Evolutionary conservation across 1,140 invertebrate genomes (phyloP).

Genomic region (Chionoecetes opilio): DNA sequence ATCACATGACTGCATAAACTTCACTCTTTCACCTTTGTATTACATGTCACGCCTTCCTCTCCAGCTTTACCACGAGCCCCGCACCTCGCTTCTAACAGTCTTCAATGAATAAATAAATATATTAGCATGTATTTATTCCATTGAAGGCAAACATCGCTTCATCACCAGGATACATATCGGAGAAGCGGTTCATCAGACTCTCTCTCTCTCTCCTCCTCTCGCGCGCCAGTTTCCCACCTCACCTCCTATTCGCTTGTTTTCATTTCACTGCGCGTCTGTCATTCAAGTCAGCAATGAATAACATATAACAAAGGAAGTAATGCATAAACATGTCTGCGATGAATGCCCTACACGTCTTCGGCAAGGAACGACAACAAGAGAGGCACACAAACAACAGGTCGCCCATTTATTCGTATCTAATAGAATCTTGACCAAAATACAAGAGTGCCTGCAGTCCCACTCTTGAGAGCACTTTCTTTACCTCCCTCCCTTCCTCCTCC

Average conservation of each 20-base stretch:
- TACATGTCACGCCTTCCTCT: not conserved
- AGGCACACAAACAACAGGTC: no score
- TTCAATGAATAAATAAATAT: constrained; percentile 22
- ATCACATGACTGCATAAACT: not conserved
- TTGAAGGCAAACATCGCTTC: not conserved
- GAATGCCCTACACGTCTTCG: not conserved
- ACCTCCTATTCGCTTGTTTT: not conserved
- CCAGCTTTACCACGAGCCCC: not conserved
- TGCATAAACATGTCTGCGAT: no score
- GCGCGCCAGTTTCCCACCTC: not conserved
- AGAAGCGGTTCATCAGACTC: not conserved
- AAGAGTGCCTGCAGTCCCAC: not conserved
- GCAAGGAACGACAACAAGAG: no score
- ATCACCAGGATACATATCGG: not conserved
- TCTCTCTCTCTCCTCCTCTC: not conserved
- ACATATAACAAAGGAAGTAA: no score
- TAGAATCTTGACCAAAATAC: not conserved
- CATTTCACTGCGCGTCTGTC: not conserved
- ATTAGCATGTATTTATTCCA: not conserved
- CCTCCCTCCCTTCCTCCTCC: not conserved
- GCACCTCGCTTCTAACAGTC: constrained; percentile 1
- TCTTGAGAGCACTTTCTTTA: not conserved
- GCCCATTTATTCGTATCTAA: no score
- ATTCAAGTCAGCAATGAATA: no score
- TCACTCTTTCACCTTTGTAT: not conserved